Conservation (phyloP, 2,797 vertebrate genomes). For the Fundulus diaphanus region DNA sequence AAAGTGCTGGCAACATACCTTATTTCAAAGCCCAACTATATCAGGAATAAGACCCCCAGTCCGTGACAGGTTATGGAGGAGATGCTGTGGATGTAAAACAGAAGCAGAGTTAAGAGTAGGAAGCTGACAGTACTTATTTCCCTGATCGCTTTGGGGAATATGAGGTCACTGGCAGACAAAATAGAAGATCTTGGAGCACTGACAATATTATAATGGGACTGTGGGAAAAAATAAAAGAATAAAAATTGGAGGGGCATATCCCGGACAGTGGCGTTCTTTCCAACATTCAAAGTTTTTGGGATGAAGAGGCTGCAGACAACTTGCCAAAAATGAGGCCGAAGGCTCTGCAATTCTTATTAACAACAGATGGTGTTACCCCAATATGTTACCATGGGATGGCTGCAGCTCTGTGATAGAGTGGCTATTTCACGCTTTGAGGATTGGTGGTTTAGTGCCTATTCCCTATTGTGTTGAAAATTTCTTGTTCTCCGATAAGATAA, state of each 20-base stretch:
- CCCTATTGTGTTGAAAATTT: neutral
- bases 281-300: neutral
- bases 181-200: neutral
- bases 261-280: neutral
- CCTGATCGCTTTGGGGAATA: neutral
- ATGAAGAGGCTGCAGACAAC: constrained; percentile 1
- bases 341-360: neutral
- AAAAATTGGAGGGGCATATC: neutral
- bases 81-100: neutral
- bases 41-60: neutral
- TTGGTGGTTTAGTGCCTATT: neutral
- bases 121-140: no score
- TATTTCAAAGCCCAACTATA: neutral
- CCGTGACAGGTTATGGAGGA: neutral
- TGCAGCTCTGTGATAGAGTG: neutral
- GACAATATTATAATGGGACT: neutral
- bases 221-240: neutral
- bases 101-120: neutral
- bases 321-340: neutral
- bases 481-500: neutral
- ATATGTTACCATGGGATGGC: neutral
- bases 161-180: neutral
- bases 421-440: neutral
- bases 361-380: constrained; percentile 1
- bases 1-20: no score